Base-by-base conservation (phyloP, 1,140 invertebrate species). In the Eupeodes corollae region DNA sequence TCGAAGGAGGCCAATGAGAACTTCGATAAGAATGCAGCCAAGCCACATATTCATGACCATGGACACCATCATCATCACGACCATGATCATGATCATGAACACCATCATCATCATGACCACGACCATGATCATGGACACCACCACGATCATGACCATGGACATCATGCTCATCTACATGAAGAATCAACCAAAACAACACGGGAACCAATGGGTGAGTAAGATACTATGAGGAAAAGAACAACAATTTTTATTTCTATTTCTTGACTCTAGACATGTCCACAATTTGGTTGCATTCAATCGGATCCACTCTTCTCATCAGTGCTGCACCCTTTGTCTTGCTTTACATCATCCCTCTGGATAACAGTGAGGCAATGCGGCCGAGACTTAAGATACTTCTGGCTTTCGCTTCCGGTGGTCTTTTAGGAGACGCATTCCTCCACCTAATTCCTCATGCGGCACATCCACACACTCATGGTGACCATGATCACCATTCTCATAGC, bases 351-450 rank as follows among this genome's bases (percentile, higher is more conserved):
- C 95, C 94, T 1, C 72, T 98, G 42, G 84, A 93, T 58, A 91
- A 92, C 55, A 84, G 80, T 31, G 79, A 82, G 42, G 82, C 90
- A 59, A 82, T 85, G 58, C 79, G 92, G 63, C 83, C 87, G 1
- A 69, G 92, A 18, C 68, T 91, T 13, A 84, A 83, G 61, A 72
- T 86, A 9, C 71, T 97, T 44, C 71, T 98, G 32, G 93, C 91
- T 61, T 98, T 98, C 72, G 93, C 93, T 8, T 92, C 96, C 9
- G 94, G 94, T 11, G 90, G 91, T 43, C 74, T 98, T 14, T 70
- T 98, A 9, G 93, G 92, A 3, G 93, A 98, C 70, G 92, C 97
- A 1, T 98, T 98, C 67, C 74, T 98, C 1, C 94, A 98, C 70
- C 73, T 98, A 14, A 76, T 98, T 46, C 94, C 94, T 0, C 93